These are phyloP conservation scores for Halcyon badia DNA, from an alignment of 2,797 vertebrate genomes.

Conservation along the genomic window DNA sequence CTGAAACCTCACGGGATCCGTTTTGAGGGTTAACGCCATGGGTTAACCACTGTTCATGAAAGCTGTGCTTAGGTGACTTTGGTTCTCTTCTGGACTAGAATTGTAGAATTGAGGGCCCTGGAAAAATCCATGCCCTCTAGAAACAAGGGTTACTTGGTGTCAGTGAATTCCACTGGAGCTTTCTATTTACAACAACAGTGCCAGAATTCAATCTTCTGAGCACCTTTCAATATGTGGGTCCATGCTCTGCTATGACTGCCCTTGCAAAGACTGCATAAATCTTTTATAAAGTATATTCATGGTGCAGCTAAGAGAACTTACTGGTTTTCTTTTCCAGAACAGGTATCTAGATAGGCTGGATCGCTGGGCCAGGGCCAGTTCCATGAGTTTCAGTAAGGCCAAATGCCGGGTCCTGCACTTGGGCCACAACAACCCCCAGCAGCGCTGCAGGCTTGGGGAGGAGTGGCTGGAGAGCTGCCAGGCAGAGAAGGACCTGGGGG, in stretches of 20 bases:
- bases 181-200: neutral
- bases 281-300: neutral
- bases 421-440: too few species aligned
- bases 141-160: neutral
- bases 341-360: neutral
- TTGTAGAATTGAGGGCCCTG: accelerated
- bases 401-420: too few species aligned
- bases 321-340: neutral
- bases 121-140: neutral
- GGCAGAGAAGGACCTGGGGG: too few species aligned
- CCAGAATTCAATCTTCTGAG: neutral
- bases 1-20: neutral
- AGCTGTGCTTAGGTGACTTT: neutral
- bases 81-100: neutral
- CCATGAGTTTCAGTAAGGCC: too few species aligned
- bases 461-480: too few species aligned
- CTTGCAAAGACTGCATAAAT: neutral
- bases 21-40: neutral
- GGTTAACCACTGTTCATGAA: neutral
- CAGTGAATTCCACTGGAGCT: neutral
- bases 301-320: neutral
- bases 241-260: neutral
- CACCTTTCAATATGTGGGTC: too few species aligned
- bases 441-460: too few species aligned
- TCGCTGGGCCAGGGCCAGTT: too few species aligned